Percentiles rank a stretch among this genome's conserved stretches.
Evolutionary conservation across 2,797 vertebrate genomes (phyloP).

Genomic region (Chaunax sp.): DNA sequence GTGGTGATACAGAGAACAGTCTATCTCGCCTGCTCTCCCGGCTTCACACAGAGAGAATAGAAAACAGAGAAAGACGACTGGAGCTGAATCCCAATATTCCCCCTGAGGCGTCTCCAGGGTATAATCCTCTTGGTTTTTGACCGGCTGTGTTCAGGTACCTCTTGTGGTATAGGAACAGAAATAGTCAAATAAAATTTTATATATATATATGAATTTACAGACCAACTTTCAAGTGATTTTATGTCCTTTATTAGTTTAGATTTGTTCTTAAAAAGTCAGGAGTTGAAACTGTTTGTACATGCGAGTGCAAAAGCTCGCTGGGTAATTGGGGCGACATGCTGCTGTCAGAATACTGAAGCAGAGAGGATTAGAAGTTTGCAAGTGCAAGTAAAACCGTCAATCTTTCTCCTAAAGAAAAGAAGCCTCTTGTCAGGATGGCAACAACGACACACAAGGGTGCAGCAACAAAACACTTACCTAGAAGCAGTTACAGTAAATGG

Average conservation of each 20-base stretch:
- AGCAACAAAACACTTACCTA: too few relatives aligned
- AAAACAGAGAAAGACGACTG: slow-evolving; percentile 53
- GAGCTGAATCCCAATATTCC: slow-evolving; percentile 64
- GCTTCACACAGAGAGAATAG: slow-evolving; percentile 63
- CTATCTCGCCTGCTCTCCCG: slow-evolving; percentile 47
- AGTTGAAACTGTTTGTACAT: too few relatives aligned
- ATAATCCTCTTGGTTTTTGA: neutral
- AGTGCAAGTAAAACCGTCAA: too few relatives aligned
- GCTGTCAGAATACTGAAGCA: too few relatives aligned
- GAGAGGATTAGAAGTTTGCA: too few relatives aligned
- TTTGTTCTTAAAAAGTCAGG: too few relatives aligned
- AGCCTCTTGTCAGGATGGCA: too few relatives aligned
- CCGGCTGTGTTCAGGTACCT: neutral
- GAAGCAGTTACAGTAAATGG: too few relatives aligned
- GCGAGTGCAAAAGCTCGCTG: too few relatives aligned
- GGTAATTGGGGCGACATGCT: too few relatives aligned
- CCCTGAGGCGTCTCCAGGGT: slow-evolving; percentile 18
- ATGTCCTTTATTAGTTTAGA: neutral
- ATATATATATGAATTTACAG: neutral
- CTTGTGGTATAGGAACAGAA: neutral
- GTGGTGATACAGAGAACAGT: slow-evolving; percentile 63
- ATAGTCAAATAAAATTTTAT: neutral
- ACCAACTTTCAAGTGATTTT: neutral
- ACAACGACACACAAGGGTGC: too few relatives aligned
- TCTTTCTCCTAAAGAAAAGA: too few relatives aligned